Conservation (phyloP, 2,888 invertebrate genomes). For the Macrophya alboannulata region DNA sequence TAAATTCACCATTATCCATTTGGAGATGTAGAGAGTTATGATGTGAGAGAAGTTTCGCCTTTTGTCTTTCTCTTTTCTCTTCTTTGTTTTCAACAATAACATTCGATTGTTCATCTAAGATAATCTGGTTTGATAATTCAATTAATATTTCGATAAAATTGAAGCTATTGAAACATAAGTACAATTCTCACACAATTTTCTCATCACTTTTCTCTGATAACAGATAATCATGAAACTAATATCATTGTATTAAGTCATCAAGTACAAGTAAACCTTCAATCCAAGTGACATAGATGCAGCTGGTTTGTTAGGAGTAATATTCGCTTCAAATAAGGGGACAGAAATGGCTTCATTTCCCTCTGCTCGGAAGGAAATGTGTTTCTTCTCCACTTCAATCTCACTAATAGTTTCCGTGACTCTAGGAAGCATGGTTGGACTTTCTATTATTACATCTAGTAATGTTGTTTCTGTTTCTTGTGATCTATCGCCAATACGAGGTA, state of each 20-base stretch:
- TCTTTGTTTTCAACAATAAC: slow-evolving; percentile 68
- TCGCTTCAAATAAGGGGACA: not conserved
- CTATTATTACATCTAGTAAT: slow-evolving; percentile 60
- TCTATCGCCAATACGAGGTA: slow-evolving; percentile 58
- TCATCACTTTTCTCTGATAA: not conserved
- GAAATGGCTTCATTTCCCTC: slow-evolving; percentile 23
- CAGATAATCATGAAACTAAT: not conserved
- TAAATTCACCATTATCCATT: slow-evolving; percentile 21
- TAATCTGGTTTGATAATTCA: slow-evolving; percentile 63
- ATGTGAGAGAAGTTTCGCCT: slow-evolving; percentile 63
- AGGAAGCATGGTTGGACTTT: slow-evolving; percentile 63
- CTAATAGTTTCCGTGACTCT: slow-evolving; percentile 58
- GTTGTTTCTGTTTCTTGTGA: slow-evolving; percentile 60
- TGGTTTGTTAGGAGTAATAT: not conserved
- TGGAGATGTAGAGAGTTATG: slow-evolving; percentile 58
- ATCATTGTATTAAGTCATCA: not conserved
- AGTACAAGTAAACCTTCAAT: slow-evolving; percentile 27
- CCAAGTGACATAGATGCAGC: not conserved
- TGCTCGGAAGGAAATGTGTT: slow-evolving; percentile 61
- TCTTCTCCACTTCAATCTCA: slow-evolving; percentile 60
- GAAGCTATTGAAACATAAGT: slow-evolving; percentile 14
- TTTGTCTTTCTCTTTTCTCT: slow-evolving; percentile 65
- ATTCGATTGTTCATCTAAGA: slow-evolving; percentile 71
- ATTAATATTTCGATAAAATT: not conserved
- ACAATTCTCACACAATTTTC: not conserved